Evolutionary conservation across 2,888 invertebrate genomes (phyloP).

Genomic region (Aporophyla lueneburgensis): DNA sequence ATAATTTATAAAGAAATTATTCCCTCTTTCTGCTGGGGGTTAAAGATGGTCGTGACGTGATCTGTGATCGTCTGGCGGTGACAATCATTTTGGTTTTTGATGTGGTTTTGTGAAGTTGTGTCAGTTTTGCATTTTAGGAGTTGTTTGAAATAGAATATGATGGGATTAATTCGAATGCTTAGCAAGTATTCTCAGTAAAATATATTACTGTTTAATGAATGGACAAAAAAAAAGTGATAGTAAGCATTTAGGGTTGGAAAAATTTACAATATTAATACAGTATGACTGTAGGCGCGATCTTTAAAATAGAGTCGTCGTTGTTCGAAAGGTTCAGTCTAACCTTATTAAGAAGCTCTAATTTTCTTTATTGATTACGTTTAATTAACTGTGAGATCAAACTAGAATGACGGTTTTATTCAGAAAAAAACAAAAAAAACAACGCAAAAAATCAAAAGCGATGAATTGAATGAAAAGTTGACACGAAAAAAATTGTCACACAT

Average conservation of each 20-base stretch:
- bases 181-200: not conserved
- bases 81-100: conserved; percentile 52
- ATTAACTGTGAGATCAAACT: not conserved
- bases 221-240: not conserved
- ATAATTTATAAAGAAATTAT: conserved; percentile 94
- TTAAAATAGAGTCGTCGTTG: not conserved
- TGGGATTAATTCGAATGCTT: not conserved
- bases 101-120: conserved; percentile 32
- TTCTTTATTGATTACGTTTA: not conserved
- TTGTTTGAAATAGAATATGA: not conserved
- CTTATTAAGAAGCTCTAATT: conserved; percentile 1
- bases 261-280: not conserved
- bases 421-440: not conserved
- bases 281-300: conserved; percentile 10
- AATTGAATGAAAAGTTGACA: conserved; percentile 9
- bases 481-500: conserved; percentile 38
- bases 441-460: not conserved
- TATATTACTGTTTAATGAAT: not conserved
- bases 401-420: not conserved
- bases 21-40: conserved; percentile 77
- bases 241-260: not conserved
- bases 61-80: conserved; percentile 60
- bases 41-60: conserved; percentile 69
- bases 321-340: not conserved
- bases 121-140: not conserved